Percentiles rank a stretch among this genome's conserved stretches.
Evolutionary conservation across 1,140 invertebrate genomes (phyloP).

Genomic region (Eubasilissa regina): DNA sequence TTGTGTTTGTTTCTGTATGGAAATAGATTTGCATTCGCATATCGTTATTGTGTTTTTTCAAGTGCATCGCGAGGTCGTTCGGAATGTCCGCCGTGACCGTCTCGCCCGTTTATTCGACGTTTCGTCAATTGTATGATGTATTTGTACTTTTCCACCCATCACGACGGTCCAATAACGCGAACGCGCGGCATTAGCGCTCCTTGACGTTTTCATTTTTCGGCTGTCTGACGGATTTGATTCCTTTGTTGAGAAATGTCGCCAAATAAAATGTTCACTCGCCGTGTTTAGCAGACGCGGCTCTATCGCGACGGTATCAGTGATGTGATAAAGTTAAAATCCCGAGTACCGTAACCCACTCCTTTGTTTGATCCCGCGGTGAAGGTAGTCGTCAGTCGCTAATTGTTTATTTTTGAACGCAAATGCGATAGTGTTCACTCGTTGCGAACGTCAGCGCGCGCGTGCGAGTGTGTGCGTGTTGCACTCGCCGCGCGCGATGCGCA

Average conservation of each 20-base stretch:
- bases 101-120: not conserved
- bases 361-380: not conserved
- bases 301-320: too few species aligned
- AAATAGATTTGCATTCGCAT: slow-evolving; percentile 40
- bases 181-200: too few species aligned
- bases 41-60: slow-evolving; percentile 46
- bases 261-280: too few species aligned
- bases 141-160: not conserved
- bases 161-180: not conserved
- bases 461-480: too few species aligned
- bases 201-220: slow-evolving; percentile 21
- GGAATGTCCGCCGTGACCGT: slow-evolving; percentile 34
- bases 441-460: too few species aligned
- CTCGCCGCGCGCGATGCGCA: not conserved
- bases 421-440: not conserved
- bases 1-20: not conserved
- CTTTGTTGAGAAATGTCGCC: not conserved
- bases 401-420: slow-evolving; percentile 24
- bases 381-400: slow-evolving; percentile 1
- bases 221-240: not conserved
- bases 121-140: not conserved
- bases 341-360: too few species aligned
- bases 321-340: too few species aligned
- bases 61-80: slow-evolving; percentile 47
- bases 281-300: too few species aligned